Evolutionary conservation across 2,888 invertebrate species (phyloP), one percentile per base, ranked within the genome.

Genomic region (Dermolepida albohirtum): DNA sequence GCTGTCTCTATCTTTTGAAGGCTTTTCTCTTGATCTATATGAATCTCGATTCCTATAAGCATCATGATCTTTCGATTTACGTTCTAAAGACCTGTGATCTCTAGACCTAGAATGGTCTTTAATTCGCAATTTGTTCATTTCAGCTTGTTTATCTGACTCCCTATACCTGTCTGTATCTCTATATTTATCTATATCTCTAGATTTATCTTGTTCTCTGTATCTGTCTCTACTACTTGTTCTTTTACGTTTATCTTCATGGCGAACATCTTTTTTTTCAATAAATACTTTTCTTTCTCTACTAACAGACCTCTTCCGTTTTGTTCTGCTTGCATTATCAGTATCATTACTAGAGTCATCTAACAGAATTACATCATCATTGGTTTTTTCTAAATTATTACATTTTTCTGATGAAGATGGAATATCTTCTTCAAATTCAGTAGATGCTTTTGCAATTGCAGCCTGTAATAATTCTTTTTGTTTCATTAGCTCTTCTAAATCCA

Each of bases 401-500:
- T 84, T 83, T 39, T 77, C 67, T n/a, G 66, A 71, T 41, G 62
- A 64, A 49, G 75, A 69, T 66, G 70, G 68, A 29, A 68, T 59
- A 29, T 73, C 70, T 5, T 74, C 75, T 64, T 89, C 89, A 50
- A 88, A 87, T 54, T 87, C 87, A 39, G 89, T 88, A 71, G 84
- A 86, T 71, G 91, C 91, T 0, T 91, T 92, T 77, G 88, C 87
- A 79, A 92, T 93, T 70, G 93, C 93, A 43, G 93, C 93, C 83
- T 95, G 94, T 50, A 95, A 84, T 49, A 90, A 76, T 77, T 93
- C 94, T 84, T 95, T 95, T 80, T 95, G 95, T 77, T 90, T 91
- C 94, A 95, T 95, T 67, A 95, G 84, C 73, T 95, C 95, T 78
- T 95, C 95, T 29, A 95, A 83, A 80, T 95, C 94, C 74, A 95